phyloP scores from a whole-genome alignment of 2,888 invertebrate genomes.

The Andrena bicolor region DNA sequence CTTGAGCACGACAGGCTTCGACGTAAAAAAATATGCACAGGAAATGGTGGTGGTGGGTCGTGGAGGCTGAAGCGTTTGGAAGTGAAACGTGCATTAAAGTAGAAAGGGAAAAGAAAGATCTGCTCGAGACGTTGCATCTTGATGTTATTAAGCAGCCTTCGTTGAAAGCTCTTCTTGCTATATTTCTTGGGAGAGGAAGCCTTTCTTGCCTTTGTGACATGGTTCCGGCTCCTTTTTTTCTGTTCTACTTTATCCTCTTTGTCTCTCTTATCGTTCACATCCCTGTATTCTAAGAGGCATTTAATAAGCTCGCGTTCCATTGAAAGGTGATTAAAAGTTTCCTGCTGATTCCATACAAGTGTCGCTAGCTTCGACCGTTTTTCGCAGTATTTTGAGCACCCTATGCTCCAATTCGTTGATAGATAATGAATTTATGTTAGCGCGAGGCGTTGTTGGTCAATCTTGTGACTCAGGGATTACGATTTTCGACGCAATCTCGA shows the following conservation, averaged over 20 bases:
- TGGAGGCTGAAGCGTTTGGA: neutral
- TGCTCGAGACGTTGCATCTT: slow-evolving; percentile 52
- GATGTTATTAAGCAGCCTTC: slow-evolving; percentile 56
- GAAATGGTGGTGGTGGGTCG: neutral
- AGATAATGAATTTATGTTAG: no score
- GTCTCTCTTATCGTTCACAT: neutral
- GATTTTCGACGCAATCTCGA: no score
- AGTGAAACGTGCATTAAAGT: slow-evolving; percentile 36
- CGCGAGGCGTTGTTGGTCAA: no score
- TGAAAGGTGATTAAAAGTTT: neutral
- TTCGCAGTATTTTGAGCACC: no score
- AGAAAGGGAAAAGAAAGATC: slow-evolving; percentile 12
- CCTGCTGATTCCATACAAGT: neutral
- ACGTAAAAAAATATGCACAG: slow-evolving; percentile 33
- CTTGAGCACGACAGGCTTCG: slow-evolving; percentile 23
- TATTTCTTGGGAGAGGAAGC: neutral
- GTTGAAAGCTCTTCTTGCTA: neutral
- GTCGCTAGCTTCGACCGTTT: no score
- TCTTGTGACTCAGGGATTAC: no score
- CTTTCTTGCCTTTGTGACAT: neutral
- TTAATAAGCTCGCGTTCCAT: neutral
- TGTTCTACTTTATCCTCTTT: neutral
- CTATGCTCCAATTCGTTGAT: no score
- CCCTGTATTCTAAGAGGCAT: neutral
- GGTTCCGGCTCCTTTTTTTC: neutral